Evolutionary conservation across 2,888 invertebrate species (phyloP), one percentile per base, ranked within the genome.

Genomic region (Drosophila ezoana): DNA sequence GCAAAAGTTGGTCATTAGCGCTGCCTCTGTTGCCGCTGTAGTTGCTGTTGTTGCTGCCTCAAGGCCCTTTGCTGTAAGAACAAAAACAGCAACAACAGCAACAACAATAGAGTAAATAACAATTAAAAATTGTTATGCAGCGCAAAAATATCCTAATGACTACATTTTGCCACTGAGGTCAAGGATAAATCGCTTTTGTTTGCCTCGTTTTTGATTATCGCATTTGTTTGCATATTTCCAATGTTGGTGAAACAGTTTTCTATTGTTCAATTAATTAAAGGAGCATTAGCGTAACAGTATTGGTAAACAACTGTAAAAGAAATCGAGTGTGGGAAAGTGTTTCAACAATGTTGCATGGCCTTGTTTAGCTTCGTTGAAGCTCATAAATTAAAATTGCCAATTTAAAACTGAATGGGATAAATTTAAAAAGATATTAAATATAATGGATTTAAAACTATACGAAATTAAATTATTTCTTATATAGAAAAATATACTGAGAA

Each of bases 1-100:
- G 64, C 79, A 77, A 87, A 83, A 88, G 81, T 83, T 83, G 87
- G 83, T 83, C 83, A 83, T 83, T 83, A 83, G 89, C 89, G 84
- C 49, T 80, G 89, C 70, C 81, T 63, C 76, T 37, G 37, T 23
- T 51, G 38, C 28, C 28, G 41, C 49, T 56, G 57, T 13, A 33
- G 49, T 9, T 58, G 32, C 16, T 75, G 68, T 54, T 66, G 48
- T 56, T 47, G 67, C 23, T 75, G 59, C 51, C 51, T 70, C 52
- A 32, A 49, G 60, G 56, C 44, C 56, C 16, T 41, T 45, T 33
- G 59, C 13, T 57, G 58, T 68, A 67, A 32, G 23, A 44, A 44
- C 37, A 57, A 52, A 35, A 70, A 43, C 32, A 45, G 44, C 33
- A 61, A 45, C 10, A 47, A 43, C 3, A 10, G 13, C 9, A 41